Conservation (phyloP, 2,113 vertebrate genomes). For the Oryzias woworae region DNA sequence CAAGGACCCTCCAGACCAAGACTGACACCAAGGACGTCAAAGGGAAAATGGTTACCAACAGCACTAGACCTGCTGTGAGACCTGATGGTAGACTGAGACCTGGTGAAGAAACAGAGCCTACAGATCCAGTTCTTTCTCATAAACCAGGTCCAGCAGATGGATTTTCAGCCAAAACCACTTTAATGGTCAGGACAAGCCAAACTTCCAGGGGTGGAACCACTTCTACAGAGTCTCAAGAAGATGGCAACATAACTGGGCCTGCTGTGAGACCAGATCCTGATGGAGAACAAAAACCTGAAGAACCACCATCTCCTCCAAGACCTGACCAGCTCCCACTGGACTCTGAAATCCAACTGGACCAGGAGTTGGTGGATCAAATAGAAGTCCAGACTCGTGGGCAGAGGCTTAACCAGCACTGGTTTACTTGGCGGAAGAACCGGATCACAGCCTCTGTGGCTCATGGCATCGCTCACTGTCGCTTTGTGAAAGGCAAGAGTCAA, state of each 20-base stretch:
- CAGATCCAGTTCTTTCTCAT: neutral
- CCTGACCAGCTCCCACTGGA: conserved; percentile 26
- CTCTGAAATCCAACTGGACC: conserved; percentile 10
- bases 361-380: conserved; percentile 51
- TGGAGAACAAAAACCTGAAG: neutral
- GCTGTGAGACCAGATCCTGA: neutral
- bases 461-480: conserved; percentile 73
- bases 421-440: conserved; percentile 78
- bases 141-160: too few species aligned
- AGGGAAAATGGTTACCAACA: neutral
- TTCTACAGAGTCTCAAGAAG: too few species aligned
- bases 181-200: too few species aligned
- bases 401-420: conserved; percentile 76
- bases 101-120: neutral
- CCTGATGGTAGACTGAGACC: neutral
- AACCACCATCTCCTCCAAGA: neutral
- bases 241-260: neutral
- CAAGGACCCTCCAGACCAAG: neutral
- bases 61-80: neutral
- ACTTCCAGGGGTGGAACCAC: too few species aligned
- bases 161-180: too few species aligned
- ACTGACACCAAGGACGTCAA: neutral
- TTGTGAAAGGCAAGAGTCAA: conserved; percentile 57
- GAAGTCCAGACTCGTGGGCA: conserved; percentile 82
- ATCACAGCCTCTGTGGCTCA: conserved; percentile 82